A percentile compares a stretch with the other conserved stretches of the same genome.
These are phyloP conservation scores for Thunnus thynnus DNA, from an alignment of 2,113 vertebrate species.

Conservation along the genomic window DNA sequence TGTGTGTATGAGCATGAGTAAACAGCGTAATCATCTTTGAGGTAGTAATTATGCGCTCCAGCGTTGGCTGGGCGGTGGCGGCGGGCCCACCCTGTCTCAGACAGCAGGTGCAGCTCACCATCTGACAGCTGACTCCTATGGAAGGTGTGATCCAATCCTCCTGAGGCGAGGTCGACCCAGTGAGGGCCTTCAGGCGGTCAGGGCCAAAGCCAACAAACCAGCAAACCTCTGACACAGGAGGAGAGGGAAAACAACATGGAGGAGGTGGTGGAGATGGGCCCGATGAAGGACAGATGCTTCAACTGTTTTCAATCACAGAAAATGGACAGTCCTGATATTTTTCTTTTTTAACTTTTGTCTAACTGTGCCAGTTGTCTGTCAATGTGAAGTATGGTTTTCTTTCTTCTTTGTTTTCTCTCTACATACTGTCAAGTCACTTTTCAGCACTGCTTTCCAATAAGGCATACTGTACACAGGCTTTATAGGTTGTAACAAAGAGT, in stretches of 20 bases:
- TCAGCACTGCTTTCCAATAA: not conserved
- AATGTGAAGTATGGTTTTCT: not conserved
- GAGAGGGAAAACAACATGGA: constrained; percentile 45
- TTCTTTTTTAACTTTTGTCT: not conserved
- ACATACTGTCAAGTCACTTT: not conserved
- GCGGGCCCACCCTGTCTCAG: constrained; percentile 66
- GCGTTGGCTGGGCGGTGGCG: constrained; percentile 36
- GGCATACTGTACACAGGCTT: not conserved
- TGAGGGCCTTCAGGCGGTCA: constrained; percentile 24
- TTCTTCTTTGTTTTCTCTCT: not conserved
- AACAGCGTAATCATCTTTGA: constrained; percentile 76
- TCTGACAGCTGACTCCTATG: constrained; percentile 70
- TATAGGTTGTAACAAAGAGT: not conserved
- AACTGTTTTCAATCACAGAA: constrained; percentile 33
- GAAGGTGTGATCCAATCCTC: constrained; percentile 73
- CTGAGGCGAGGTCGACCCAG: constrained; percentile 29
- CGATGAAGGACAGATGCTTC: constrained; percentile 48
- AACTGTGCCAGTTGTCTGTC: not conserved
- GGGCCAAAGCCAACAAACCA: constrained; percentile 68
- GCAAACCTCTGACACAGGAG: constrained; percentile 55
- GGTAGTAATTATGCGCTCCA: constrained; percentile 70
- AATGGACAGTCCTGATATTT: constrained; percentile 10
- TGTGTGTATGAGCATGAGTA: constrained; percentile 72
- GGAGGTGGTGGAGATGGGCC: constrained; percentile 37
- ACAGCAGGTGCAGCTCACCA: constrained; percentile 80